These are phyloP conservation scores for Myanophis thanlyinensis DNA, from an alignment of 2,113 vertebrate species.

Conservation along the genomic window DNA sequence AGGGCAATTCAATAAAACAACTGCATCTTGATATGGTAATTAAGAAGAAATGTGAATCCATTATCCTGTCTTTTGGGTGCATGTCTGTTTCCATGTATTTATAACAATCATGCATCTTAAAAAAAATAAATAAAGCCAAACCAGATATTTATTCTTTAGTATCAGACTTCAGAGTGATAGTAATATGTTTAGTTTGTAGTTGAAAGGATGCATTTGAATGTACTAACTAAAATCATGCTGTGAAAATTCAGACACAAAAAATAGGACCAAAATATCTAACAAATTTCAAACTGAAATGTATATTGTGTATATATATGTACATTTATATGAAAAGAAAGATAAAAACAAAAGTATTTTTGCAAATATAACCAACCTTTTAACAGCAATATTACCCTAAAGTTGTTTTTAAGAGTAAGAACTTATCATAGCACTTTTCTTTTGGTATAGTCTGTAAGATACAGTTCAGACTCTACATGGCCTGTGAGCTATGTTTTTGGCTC, in stretches of 20 bases:
- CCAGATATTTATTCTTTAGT: conserved; percentile 3
- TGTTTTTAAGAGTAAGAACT: background rate
- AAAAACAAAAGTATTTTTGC: background rate
- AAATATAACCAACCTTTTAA: background rate
- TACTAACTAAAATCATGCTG: background rate
- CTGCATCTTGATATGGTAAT: conserved; percentile 82
- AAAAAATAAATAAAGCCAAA: conserved; percentile 44
- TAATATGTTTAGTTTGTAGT: conserved; percentile 27
- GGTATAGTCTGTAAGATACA: background rate
- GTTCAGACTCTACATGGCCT: background rate
- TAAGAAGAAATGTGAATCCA: conserved; percentile 80
- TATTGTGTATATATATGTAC: conserved; percentile 27
- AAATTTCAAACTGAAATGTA: conserved; percentile 41
- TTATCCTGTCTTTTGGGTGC: conserved; percentile 63
- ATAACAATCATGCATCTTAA: conserved; percentile 45
- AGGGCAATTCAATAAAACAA: conserved; percentile 84
- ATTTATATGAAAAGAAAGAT: background rate
- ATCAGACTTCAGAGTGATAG: conserved; percentile 11
- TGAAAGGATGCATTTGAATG: conserved; percentile 31
- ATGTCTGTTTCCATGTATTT: background rate
- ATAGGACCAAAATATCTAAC: conserved; percentile 25
- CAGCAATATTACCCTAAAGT: too few species aligned
- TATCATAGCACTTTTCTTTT: background rate
- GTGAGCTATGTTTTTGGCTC: background rate
- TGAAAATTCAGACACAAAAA: background rate